Evolutionary conservation across 2,113 vertebrate genomes (phyloP), one percentile per base, ranked within the genome.

Genomic region (Mola mola): DNA sequence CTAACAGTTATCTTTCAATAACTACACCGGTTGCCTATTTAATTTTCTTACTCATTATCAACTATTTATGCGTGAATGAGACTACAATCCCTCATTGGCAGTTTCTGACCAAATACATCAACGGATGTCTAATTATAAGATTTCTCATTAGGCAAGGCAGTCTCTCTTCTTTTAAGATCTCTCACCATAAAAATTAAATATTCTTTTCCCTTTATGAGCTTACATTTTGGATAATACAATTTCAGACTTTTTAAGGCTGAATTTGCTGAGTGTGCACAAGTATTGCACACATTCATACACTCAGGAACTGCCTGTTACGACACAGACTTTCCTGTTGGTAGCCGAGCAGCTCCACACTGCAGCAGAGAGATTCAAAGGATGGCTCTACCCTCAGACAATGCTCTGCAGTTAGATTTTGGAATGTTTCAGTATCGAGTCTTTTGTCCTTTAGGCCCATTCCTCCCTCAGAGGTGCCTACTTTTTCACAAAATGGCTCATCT

Each of bases 281-380:
- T 17, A 15, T 13, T 43, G 41, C 16, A 52, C 46, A 66, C 29
- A 58, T 31, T 26, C 28, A 63, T 8, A 19, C n/a, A 43, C 22
- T 8, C 48, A 37, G 36, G 49, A 43, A 48, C 12, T 48, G 53
- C 28, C 38, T 31, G 58, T 28, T 51, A 40, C 29, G 36, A 55
- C 13, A 15, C 48, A 66, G n/a, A 48, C 34, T 42, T 37, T 75
- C 66, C 70, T 61, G 60, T 40, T 78, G 55, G 62, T 58, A 61
- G 43, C 36, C 2, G 25, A 72, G 40, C 41, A 24, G 58, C 56
- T 71, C 47, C 21, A 22, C 25, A 22, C 66, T 62, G 68, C 66
- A 49, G 49, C 48, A 56, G 17, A 49, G 26, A n/a, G 13, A 51
- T 43, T 52, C n/a, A 41, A 33, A 57, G 25, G 20, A 25, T 1